phyloP scores from a whole-genome alignment of 2,113 vertebrate species.

The Capreolus pygargus region DNA sequence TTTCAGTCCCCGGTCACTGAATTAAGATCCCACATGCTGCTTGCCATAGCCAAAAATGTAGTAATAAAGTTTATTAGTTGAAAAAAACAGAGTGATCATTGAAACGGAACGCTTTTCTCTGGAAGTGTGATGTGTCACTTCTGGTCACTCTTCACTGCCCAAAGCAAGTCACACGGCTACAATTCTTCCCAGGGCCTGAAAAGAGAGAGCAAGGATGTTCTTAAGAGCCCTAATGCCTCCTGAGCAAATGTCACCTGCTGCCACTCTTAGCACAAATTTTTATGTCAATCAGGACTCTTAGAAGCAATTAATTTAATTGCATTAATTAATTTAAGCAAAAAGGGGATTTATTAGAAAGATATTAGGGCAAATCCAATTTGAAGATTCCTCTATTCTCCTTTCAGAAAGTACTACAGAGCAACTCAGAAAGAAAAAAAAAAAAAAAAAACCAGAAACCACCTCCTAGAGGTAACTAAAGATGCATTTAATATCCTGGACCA shows the following conservation, averaged over 20 bases:
- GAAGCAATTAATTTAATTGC: background rate
- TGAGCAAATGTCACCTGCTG: background rate
- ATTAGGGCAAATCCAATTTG: background rate
- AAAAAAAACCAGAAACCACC: background rate
- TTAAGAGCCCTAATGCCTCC: background rate
- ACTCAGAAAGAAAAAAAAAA: background rate
- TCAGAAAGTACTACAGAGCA: background rate
- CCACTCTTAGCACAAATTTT: background rate
- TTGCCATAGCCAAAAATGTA: background rate
- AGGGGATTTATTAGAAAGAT: background rate
- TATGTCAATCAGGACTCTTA: background rate
- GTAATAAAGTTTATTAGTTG: background rate
- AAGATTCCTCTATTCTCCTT: background rate
- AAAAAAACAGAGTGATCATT: background rate
- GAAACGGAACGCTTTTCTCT: background rate
- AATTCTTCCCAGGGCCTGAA: rapidly evolving
- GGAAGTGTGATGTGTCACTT: background rate
- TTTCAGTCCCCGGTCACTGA: background rate
- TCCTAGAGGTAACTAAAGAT: background rate
- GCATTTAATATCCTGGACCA: background rate
- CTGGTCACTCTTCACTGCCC: background rate
- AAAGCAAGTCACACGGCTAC: background rate
- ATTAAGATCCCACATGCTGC: background rate
- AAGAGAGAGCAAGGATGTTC: background rate
- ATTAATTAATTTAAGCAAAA: background rate